A percentile compares a stretch with the other conserved stretches of the same genome.
These are phyloP conservation scores for Tonatia bakeri DNA, from an alignment of 2,113 vertebrate genomes.

Conservation along the genomic window DNA sequence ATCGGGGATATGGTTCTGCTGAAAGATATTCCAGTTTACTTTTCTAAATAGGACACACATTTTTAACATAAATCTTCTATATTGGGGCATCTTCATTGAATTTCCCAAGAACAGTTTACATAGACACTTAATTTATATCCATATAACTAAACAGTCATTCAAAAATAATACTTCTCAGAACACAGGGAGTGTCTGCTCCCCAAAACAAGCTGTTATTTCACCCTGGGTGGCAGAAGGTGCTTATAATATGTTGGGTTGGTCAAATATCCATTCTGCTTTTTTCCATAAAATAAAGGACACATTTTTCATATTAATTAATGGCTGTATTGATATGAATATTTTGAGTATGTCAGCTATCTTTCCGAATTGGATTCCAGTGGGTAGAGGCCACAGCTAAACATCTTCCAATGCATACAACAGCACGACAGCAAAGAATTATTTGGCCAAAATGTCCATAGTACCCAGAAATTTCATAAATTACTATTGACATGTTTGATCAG, in stretches of 20 bases:
- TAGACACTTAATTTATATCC: background rate
- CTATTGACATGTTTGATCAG: no score
- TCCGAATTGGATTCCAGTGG: no score
- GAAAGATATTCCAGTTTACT: background rate
- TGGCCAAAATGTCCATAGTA: no score
- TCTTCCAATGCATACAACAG: no score
- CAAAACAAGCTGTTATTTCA: background rate
- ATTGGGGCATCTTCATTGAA: background rate
- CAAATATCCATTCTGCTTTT: no score
- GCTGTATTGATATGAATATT: no score
- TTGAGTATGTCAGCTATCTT: no score
- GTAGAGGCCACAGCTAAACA: no score
- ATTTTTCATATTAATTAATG: no score
- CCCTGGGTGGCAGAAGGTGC: background rate
- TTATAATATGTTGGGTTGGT: background rate
- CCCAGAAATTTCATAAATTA: no score
- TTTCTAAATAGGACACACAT: background rate
- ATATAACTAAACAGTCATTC: background rate
- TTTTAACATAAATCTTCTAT: background rate
- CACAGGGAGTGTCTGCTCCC: background rate
- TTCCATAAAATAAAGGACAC: no score
- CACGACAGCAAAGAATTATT: no score
- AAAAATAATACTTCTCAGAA: conserved; percentile 3
- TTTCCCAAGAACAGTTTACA: background rate
- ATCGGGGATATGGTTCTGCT: background rate